Evolutionary conservation across 30 jellyfish, hydroid and myxozoan genomes (phyloP).

Genomic region (Sanderia malayensis): DNA sequence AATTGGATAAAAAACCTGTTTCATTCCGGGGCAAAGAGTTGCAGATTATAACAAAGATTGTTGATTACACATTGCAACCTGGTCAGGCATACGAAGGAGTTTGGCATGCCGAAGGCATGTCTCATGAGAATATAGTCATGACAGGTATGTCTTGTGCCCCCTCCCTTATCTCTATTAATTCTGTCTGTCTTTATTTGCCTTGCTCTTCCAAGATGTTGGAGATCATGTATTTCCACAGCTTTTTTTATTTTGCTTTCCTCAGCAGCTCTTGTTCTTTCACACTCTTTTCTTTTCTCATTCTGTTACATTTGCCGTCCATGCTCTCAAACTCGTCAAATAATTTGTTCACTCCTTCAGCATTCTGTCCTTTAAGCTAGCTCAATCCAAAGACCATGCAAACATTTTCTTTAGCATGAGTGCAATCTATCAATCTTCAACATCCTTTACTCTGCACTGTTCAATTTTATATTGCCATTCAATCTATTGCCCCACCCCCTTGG

Average conservation of each 20-base stretch:
- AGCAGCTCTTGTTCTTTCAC: neutral
- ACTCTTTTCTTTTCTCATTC: neutral
- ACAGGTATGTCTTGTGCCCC: slow-evolving; percentile 44
- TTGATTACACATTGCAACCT: slow-evolving; percentile 68
- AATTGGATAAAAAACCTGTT: slow-evolving; percentile 33
- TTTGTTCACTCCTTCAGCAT: no score
- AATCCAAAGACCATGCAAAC: no score
- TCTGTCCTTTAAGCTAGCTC: no score
- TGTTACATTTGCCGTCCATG: neutral
- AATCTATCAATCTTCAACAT: no score
- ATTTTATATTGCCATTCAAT: no score
- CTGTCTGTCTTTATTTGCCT: neutral
- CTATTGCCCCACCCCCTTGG: no score
- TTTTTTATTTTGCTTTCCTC: no score
- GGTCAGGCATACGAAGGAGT: slow-evolving; percentile 82
- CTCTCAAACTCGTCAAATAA: neutral
- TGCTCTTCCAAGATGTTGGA: neutral
- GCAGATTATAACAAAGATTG: slow-evolving; percentile 70
- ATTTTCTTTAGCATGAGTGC: no score
- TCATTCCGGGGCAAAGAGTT: slow-evolving; percentile 56
- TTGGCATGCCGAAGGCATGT: slow-evolving; percentile 94
- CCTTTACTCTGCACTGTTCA: no score
- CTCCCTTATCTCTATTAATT: neutral
- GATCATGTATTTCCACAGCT: no score
- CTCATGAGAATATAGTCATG: slow-evolving; percentile 85